Conservation (phyloP, 1,140 invertebrate genomes). For the Nasonia longicornis region DNA sequence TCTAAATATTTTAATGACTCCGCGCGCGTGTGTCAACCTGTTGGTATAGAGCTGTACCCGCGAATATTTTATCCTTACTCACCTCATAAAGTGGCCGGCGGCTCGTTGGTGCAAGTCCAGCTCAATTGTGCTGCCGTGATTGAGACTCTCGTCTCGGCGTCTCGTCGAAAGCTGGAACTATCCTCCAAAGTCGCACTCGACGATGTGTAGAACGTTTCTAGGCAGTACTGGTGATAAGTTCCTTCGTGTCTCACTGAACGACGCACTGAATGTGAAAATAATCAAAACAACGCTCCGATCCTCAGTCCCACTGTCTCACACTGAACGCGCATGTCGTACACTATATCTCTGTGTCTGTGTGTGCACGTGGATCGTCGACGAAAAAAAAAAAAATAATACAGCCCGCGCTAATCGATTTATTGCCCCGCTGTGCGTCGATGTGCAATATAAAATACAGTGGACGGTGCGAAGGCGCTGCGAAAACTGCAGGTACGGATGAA, state of each 20-base stretch:
- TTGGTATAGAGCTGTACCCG: no score
- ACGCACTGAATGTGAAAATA: not conserved
- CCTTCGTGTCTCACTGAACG: not conserved
- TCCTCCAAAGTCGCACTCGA: not conserved
- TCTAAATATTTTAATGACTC: not conserved
- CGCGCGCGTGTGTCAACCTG: no score
- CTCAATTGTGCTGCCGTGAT: slow-evolving; percentile 67
- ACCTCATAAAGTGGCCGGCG: slow-evolving; percentile 69
- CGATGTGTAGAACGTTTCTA: no score
- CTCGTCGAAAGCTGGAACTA: not conserved
- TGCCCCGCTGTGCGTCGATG: not conserved
- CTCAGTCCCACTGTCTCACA: slow-evolving; percentile 27
- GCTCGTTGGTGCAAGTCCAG: slow-evolving; percentile 68
- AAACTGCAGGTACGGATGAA: not conserved
- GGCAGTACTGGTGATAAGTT: no score
- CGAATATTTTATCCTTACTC: slow-evolving; percentile 29
- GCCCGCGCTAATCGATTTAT: slow-evolving; percentile 8
- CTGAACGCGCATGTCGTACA: not conserved
- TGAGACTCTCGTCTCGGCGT: slow-evolving; percentile 59
- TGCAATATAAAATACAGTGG: not conserved
- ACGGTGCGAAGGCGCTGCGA: not conserved
- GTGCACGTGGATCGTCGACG: not conserved
- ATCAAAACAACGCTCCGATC: not conserved
- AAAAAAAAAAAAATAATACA: not conserved
- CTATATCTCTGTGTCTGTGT: no score